Percentiles rank a stretch among this genome's conserved stretches.
phyloP scores from a whole-genome alignment of 2,797 vertebrate genomes.

The Caiman crocodilus region DNA sequence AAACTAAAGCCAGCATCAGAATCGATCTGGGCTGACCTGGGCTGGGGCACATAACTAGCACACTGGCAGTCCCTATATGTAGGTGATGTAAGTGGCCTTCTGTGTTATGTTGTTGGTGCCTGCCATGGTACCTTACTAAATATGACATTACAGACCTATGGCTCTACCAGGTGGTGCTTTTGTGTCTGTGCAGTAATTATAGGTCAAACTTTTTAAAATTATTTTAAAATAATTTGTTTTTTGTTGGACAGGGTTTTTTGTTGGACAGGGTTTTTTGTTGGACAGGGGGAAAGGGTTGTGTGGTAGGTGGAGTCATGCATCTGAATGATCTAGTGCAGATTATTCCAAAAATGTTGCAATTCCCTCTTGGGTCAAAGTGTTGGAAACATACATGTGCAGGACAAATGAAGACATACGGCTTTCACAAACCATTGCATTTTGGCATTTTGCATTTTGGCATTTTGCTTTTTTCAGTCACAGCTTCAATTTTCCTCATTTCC shows the following conservation, averaged over 20 bases:
- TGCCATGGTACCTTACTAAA: background rate
- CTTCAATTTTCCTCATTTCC: slow-evolving; percentile 62
- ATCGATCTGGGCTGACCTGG: background rate
- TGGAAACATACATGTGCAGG: slow-evolving; percentile 45
- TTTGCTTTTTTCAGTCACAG: slow-evolving; percentile 20
- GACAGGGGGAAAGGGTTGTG: background rate
- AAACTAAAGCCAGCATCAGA: background rate
- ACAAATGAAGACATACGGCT: slow-evolving; percentile 59
- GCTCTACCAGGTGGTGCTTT: background rate
- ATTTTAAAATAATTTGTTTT: slow-evolving; percentile 26
- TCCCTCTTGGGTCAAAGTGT: slow-evolving; percentile 45
- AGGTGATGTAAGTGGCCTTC: background rate
- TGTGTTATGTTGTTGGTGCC: background rate
- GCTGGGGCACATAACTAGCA: background rate
- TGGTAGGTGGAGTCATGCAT: background rate
- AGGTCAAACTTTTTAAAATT: slow-evolving; percentile 29
- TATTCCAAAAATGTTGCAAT: slow-evolving; percentile 5
- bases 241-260: background rate
- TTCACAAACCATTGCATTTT: slow-evolving; percentile 42
- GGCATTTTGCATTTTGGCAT: background rate
- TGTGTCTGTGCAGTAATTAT: background rate
- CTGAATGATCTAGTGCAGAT: slow-evolving; percentile 11
- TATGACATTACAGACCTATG: background rate
- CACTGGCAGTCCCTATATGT: background rate
- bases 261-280: background rate